Conservation (phyloP, 2,113 vertebrate genomes). For the Antechinus stuartii region DNA sequence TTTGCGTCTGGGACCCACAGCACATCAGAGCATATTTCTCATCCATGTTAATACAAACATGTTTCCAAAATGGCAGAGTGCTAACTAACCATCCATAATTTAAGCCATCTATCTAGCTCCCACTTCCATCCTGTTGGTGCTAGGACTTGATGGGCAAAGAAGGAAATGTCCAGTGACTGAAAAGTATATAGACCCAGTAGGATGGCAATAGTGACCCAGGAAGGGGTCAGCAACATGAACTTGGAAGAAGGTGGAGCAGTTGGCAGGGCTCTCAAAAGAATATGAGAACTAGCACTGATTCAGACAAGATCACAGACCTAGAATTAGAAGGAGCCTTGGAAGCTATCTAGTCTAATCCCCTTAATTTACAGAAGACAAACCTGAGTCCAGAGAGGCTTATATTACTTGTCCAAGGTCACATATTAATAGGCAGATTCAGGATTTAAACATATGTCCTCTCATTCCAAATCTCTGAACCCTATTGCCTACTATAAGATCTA, state of each 20-base stretch:
- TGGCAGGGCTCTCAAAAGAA: not conserved
- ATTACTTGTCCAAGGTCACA: not conserved
- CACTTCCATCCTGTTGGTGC: not conserved
- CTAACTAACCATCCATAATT: not conserved
- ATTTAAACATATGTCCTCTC: not conserved
- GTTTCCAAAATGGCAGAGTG: conserved; percentile 29
- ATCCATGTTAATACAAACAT: not conserved
- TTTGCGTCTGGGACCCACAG: conserved; percentile 19
- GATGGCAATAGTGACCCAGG: not conserved
- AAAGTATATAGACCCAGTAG: not conserved
- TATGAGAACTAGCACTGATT: not conserved
- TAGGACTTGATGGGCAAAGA: not conserved
- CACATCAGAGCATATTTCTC: not conserved
- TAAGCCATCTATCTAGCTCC: not conserved
- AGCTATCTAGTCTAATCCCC: not conserved
- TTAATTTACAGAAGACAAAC: not conserved
- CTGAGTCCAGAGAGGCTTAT: not conserved
- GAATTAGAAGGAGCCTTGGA: not conserved
- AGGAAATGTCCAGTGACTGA: not conserved
- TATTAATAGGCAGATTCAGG: not conserved
- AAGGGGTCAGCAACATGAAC: not conserved
- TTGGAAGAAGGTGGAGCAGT: not conserved
- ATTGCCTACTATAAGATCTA: not conserved
- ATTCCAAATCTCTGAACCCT: not conserved
- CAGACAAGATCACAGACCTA: not conserved